Evolutionary conservation across 2,888 invertebrate species (phyloP), one percentile per base, ranked within the genome.

Genomic region (Drosophila nigricruria): DNA sequence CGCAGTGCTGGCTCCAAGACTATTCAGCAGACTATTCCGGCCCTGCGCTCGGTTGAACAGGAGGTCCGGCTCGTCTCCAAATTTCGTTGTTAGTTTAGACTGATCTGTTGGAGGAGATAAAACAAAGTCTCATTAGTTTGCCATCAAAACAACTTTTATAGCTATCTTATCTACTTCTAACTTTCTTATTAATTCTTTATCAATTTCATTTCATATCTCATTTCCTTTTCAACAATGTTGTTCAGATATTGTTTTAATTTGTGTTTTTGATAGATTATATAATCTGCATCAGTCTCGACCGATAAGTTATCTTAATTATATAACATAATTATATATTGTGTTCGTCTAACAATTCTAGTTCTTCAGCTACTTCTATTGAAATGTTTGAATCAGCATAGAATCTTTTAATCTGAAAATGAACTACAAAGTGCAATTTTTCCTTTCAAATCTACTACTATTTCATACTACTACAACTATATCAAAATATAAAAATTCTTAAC

Each of bases 81-180:
- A 94, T 94, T 93, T 94, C 94, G 93, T 93, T 93, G 94, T 92
- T 92, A 93, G 93, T 95, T 95, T 95, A 95, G 96, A 96, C 95
- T 95, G 96, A 95, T 96, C 96, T 96, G 63, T 66, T 66, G 3
- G 30, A 5, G 23, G 0, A 5, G n/a, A 47, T 5, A 1, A 23
- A 43, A 2, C 2, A 6, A 27, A 27, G 5, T 0, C 0, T 0
- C 0, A 27, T 47, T 47, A 45, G 45, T 45, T 45, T 8, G 0
- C 2, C 9, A 10, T 40, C 3, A 3, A 40, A 3, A 42, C 1
- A 12, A 16, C 1, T 12, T 10, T 10, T 18, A 40, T 18, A 18
- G 18, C 9, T 18, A 42, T 20, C 8, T 16, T 4, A 45, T n/a
- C 25, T 25, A 25, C 16, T 25, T 9, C 9, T n/a, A 9, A 6